phyloP scores from a whole-genome alignment of 2,888 invertebrate genomes.

The Ophion obscuratus region DNA sequence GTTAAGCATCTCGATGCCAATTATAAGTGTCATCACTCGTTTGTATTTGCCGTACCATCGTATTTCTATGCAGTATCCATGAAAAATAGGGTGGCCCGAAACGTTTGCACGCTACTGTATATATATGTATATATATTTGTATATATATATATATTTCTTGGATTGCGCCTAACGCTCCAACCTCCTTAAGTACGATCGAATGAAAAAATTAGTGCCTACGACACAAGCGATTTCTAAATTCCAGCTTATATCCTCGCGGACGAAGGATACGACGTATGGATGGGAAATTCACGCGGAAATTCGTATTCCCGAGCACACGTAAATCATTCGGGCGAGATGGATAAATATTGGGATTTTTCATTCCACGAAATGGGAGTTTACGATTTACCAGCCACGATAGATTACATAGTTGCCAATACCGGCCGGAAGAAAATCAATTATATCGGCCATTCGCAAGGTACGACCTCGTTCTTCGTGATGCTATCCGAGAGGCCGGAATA shows the following conservation, averaged over 20 bases:
- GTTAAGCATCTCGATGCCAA: too few species aligned
- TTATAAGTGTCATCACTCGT: too few species aligned
- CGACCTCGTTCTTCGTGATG: slow-evolving; percentile 83
- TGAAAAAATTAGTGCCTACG: not conserved
- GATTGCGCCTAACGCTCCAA: too few species aligned
- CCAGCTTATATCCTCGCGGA: slow-evolving; percentile 79
- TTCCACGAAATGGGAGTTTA: slow-evolving; percentile 88
- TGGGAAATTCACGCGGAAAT: slow-evolving; percentile 88
- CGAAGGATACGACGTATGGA: slow-evolving; percentile 84
- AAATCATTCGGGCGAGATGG: slow-evolving; percentile 74
- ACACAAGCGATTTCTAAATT: not conserved
- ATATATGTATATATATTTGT: too few species aligned
- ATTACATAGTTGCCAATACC: slow-evolving; percentile 85
- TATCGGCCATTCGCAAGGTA: slow-evolving; percentile 87
- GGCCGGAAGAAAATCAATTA: slow-evolving; percentile 84
- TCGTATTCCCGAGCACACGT: slow-evolving; percentile 86
- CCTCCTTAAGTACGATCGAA: not conserved
- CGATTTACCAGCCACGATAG: slow-evolving; percentile 87
- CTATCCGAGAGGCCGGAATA: slow-evolving; percentile 83
- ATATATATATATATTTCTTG: too few species aligned
- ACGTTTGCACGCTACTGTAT: too few species aligned
- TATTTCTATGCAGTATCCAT: too few species aligned
- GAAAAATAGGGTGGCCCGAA: too few species aligned
- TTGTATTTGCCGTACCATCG: too few species aligned
- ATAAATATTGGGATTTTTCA: slow-evolving; percentile 83